Conservation (phyloP, 2,888 invertebrate genomes). For the Taphrorychus bicolor region DNA sequence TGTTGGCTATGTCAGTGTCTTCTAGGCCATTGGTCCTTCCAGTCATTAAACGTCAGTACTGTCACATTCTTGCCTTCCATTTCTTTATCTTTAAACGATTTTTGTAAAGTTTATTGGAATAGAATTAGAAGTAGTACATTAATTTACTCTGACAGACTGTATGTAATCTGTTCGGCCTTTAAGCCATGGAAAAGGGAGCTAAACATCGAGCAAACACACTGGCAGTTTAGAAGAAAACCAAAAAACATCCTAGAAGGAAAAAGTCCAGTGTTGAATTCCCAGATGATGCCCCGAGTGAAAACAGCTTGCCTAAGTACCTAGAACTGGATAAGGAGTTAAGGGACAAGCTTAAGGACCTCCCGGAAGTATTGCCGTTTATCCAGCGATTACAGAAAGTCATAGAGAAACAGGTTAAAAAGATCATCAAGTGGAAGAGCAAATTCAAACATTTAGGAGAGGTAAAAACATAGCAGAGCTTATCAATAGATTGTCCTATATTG, state of each 20-base stretch:
- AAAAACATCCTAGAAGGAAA: background rate
- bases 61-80: too few species aligned
- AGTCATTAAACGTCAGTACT: too few species aligned
- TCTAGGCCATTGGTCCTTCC: too few species aligned
- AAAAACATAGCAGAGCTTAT: background rate
- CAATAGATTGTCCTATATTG: constrained; percentile 15
- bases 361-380: constrained; percentile 67
- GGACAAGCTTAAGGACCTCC: constrained; percentile 64
- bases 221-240: too few species aligned
- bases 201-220: too few species aligned
- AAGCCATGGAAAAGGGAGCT: too few species aligned
- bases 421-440: constrained; percentile 67
- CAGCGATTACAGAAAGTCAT: constrained; percentile 65
- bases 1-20: too few species aligned
- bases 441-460: constrained; percentile 49
- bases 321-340: constrained; percentile 47
- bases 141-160: too few species aligned
- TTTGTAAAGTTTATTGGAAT: too few species aligned
- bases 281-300: background rate
- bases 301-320: background rate
- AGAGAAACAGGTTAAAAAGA: constrained; percentile 64
- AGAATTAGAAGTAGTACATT: too few species aligned
- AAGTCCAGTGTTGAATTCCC: background rate
- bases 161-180: too few species aligned
- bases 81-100: too few species aligned